A percentile compares a stretch with the other conserved stretches of the same genome.
These are phyloP conservation scores for Pinna nobilis DNA, from an alignment of 1,140 invertebrate species.

Conservation along the genomic window DNA sequence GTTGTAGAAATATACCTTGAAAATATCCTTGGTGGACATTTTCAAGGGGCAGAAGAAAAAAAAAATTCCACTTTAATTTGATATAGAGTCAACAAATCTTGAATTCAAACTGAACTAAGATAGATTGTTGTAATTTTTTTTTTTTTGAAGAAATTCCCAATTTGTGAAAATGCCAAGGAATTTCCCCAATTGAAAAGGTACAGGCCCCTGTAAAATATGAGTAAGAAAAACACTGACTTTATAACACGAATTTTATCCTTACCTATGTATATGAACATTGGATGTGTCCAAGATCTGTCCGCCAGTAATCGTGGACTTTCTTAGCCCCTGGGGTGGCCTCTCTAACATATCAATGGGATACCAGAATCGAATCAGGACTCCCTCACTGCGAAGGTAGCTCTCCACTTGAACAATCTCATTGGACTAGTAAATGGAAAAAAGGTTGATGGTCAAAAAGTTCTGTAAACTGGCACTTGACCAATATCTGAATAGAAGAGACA, in stretches of 20 bases:
- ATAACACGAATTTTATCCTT: conserved; percentile 11
- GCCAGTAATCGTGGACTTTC: conserved; percentile 69
- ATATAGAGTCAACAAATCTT: too few species aligned
- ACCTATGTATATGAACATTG: conserved; percentile 73
- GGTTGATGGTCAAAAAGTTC: neutral
- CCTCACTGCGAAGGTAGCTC: conserved; percentile 73
- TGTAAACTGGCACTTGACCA: too few species aligned
- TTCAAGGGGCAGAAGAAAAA: too few species aligned
- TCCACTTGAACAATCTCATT: conserved; percentile 75
- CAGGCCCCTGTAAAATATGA: too few species aligned
- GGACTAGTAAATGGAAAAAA: conserved; percentile 44
- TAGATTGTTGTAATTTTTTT: neutral
- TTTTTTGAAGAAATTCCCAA: neutral
- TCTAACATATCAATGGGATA: conserved; percentile 74
- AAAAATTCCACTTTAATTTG: too few species aligned
- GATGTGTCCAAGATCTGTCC: conserved; percentile 71
- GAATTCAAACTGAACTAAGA: too few species aligned
- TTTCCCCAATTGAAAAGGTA: too few species aligned
- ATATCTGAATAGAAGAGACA: too few species aligned
- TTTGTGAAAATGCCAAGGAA: neutral
- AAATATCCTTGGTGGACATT: too few species aligned
- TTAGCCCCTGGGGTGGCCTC: conserved; percentile 66
- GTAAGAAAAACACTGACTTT: too few species aligned
- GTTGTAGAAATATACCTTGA: too few species aligned
- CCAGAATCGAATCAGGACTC: conserved; percentile 74